These are phyloP conservation scores for Boleophthalmus pectinirostris DNA, from an alignment of 2,113 vertebrate genomes.

Conservation along the genomic window DNA sequence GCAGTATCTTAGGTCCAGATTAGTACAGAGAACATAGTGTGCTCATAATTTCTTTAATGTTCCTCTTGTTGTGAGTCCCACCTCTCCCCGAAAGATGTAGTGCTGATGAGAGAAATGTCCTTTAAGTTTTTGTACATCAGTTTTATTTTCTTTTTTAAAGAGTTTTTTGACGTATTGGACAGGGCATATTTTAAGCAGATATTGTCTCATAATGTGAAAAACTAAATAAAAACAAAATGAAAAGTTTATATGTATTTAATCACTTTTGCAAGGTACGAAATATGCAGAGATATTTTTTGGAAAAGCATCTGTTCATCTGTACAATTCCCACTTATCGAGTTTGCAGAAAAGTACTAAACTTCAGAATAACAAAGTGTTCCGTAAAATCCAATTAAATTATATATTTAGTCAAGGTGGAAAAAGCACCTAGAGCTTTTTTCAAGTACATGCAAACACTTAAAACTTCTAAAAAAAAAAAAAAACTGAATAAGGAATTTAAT, in stretches of 20 bases:
- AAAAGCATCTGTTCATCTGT: background rate
- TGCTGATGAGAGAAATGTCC: background rate
- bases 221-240: background rate
- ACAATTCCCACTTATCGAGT: background rate
- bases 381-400: conserved; percentile 1
- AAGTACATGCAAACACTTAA: background rate
- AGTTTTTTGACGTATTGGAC: background rate
- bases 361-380: background rate
- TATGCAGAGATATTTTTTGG: background rate
- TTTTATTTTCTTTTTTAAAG: background rate
- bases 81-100: background rate
- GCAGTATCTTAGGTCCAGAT: background rate
- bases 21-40: background rate
- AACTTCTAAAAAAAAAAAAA: no score
- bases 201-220: background rate
- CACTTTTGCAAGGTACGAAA: background rate
- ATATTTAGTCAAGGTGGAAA: conserved; percentile 6
- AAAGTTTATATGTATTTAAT: background rate
- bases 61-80: background rate
- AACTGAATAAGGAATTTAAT: no score
- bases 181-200: background rate
- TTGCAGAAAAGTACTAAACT: background rate
- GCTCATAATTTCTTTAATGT: background rate
- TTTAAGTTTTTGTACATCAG: background rate
- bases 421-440: background rate